Percentiles rank a stretch among this genome's conserved stretches.
Conservation (phyloP, 2,888 invertebrate species). For the Nomada hirtipes region DNA sequence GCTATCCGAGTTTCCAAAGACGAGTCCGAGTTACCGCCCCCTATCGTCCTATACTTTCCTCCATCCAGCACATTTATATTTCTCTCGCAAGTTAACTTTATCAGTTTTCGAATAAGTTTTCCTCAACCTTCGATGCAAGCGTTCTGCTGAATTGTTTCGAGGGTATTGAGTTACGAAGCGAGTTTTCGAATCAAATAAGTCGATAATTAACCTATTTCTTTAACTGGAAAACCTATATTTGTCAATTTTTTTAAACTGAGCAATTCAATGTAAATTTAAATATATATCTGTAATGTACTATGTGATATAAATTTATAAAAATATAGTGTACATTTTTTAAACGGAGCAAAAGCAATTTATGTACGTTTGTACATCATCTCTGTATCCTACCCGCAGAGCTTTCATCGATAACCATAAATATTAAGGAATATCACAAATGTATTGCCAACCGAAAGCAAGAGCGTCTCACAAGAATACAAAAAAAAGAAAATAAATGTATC, state of each 20-base stretch:
- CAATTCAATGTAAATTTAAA: no score
- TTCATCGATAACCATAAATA: neutral
- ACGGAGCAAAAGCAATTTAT: neutral
- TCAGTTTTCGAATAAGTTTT: conserved; percentile 3
- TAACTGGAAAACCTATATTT: no score
- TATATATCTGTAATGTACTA: no score
- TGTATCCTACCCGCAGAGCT: neutral
- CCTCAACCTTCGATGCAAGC: neutral
- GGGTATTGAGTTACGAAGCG: neutral
- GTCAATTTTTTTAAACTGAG: no score
- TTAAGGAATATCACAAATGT: neutral
- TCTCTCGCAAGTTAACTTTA: conserved; percentile 1
- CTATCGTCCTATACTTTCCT: conserved; percentile 10
- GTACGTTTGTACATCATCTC: neutral
- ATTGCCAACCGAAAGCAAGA: neutral
- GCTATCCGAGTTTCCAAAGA: conserved; percentile 60
- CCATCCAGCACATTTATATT: conserved; percentile 28
- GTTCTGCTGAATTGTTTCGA: neutral
- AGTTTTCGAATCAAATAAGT: neutral
- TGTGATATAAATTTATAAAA: no score
- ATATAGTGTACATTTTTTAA: neutral
- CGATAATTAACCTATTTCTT: neutral
- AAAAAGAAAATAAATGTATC: no score
- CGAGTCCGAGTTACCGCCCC: conserved; percentile 2
- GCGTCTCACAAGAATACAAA: neutral